Conservation (phyloP, 1,140 invertebrate species). For the Atta texana region DNA sequence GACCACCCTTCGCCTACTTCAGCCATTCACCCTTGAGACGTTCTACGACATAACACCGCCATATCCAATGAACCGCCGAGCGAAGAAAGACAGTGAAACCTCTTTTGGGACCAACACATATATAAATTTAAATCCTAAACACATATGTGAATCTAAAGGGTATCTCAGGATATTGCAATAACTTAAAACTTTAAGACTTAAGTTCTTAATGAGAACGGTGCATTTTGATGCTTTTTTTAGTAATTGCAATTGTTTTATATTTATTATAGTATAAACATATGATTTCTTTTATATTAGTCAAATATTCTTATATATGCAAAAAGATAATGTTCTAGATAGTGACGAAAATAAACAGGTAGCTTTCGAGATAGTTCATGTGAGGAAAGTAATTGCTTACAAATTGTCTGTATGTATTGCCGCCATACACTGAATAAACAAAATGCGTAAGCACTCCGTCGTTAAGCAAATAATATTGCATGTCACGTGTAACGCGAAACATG, state of each 20-base stretch:
- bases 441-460: constrained; percentile 31
- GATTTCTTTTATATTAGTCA: neutral
- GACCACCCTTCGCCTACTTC: constrained; percentile 49
- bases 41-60: constrained; percentile 48
- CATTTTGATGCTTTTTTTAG: neutral
- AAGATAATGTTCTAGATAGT: neutral
- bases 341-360: constrained; percentile 44
- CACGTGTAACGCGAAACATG: constrained; percentile 39
- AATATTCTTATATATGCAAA: neutral
- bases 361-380: constrained; percentile 27
- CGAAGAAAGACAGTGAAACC: constrained; percentile 19
- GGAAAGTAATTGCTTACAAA: constrained; percentile 77
- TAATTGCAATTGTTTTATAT: constrained; percentile 3
- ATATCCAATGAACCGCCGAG: constrained; percentile 47
- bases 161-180: neutral
- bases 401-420: constrained; percentile 68
- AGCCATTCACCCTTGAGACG: constrained; percentile 63
- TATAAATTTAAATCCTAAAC: too few relatives aligned
- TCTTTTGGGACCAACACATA: constrained; percentile 20
- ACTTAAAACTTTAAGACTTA: neutral
- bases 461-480: constrained; percentile 78
- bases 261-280: neutral
- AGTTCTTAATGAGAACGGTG: neutral
- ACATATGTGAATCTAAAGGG: constrained; percentile 20
- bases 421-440: constrained; percentile 71